phyloP scores from a whole-genome alignment of 2,113 vertebrate genomes.

The Panthera uncia region DNA sequence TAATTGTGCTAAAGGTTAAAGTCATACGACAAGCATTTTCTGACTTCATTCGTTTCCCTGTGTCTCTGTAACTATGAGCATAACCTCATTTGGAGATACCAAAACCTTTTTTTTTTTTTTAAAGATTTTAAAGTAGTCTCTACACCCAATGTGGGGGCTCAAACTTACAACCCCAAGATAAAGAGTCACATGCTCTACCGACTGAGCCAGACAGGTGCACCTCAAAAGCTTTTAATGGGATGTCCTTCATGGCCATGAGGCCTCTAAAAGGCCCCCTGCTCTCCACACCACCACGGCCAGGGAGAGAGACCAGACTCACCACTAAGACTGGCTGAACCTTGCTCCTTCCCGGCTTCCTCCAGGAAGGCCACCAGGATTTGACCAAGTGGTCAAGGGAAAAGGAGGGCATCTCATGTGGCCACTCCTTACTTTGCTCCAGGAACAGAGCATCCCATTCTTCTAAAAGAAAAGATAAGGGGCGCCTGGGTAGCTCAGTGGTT shows the following conservation, averaged over 20 bases:
- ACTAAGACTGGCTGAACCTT: not conserved
- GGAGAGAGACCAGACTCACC: not conserved
- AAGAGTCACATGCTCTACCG: not conserved
- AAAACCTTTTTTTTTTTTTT: not conserved
- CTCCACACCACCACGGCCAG: not conserved
- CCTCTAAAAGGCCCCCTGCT: not conserved
- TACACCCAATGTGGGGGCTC: not conserved
- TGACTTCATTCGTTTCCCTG: not conserved
- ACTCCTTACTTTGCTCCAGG: not conserved
- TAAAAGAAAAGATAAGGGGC: not conserved
- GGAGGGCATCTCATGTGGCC: not conserved
- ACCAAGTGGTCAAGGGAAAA: not conserved
- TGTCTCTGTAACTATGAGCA: not conserved
- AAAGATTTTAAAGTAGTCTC: not conserved
- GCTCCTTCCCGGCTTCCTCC: not conserved
- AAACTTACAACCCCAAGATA: not conserved
- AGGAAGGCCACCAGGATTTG: conserved; percentile 19
- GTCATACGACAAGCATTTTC: conserved; percentile 24
- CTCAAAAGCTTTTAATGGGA: not conserved
- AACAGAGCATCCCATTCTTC: not conserved
- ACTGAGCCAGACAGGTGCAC: not conserved
- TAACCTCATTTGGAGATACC: conserved; percentile 18
- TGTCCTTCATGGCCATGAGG: not conserved
- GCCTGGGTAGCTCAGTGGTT: too few species aligned
- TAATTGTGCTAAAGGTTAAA: conserved; percentile 37